Evolutionary conservation across 2,113 vertebrate genomes (phyloP).

Genomic region (Thunnus maccoyii): DNA sequence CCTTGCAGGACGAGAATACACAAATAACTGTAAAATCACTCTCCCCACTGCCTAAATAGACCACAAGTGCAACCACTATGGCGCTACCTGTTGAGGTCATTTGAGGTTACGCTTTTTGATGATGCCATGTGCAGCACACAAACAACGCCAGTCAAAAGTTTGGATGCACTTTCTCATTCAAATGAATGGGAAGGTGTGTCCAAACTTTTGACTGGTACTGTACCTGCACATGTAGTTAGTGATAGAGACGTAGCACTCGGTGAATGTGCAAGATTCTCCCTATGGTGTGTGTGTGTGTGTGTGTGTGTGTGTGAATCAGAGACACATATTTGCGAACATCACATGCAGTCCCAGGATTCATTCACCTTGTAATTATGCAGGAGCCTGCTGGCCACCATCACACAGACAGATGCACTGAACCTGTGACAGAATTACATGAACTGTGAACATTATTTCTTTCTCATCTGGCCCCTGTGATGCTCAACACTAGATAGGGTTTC

Average conservation of each 20-base stretch:
- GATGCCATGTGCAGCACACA: background rate
- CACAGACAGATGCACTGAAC: slow-evolving; percentile 49
- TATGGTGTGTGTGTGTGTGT: background rate
- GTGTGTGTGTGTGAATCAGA: slow-evolving; percentile 22
- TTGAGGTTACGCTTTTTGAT: background rate
- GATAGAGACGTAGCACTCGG: slow-evolving; percentile 13
- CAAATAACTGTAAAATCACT: slow-evolving; percentile 29
- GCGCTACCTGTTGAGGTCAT: background rate
- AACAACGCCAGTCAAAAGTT: too few species aligned
- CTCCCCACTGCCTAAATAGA: background rate
- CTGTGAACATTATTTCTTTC: slow-evolving; percentile 59
- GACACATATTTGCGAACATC: slow-evolving; percentile 38
- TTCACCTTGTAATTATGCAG: slow-evolving; percentile 58
- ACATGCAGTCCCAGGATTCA: slow-evolving; percentile 38
- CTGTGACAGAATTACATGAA: slow-evolving; percentile 51
- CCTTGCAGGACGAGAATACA: slow-evolving; percentile 3
- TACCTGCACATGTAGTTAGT: background rate
- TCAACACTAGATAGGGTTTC: slow-evolving; percentile 62
- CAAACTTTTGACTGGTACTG: too few species aligned
- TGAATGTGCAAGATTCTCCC: slow-evolving; percentile 12
- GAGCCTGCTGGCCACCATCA: slow-evolving; percentile 44
- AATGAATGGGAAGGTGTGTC: too few species aligned
- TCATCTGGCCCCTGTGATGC: slow-evolving; percentile 56
- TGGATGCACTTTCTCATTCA: too few species aligned
- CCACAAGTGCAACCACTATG: background rate